Evolutionary conservation across 2,113 vertebrate genomes (phyloP).

Genomic region (Gavia stellata): DNA sequence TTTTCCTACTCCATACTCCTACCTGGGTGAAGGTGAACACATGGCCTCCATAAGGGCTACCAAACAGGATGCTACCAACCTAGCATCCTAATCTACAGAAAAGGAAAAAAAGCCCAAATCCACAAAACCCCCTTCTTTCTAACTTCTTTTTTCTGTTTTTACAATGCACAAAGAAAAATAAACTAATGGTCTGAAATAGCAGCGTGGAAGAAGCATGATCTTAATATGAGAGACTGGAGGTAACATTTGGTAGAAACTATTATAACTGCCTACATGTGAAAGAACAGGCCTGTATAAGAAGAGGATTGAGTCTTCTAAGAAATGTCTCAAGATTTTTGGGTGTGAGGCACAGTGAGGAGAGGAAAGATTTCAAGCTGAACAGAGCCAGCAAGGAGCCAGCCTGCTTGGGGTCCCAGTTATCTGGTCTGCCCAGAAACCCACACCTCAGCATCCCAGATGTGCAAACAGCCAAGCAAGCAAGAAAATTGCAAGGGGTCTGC

Average conservation of each 20-base stretch:
- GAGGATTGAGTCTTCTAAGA: not conserved
- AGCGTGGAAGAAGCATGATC: not conserved
- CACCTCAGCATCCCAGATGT: accelerated
- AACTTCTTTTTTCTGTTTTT: not conserved
- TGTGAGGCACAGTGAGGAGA: not conserved
- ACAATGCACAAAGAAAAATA: not conserved
- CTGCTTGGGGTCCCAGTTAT: not conserved
- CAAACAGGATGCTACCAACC: not conserved
- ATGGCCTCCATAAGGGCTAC: not conserved
- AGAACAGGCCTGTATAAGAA: not conserved
- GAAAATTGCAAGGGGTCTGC: not conserved
- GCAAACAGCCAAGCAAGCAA: not conserved
- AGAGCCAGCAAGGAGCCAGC: not conserved
- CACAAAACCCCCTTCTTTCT: not conserved
- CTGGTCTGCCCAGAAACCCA: not conserved
- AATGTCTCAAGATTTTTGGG: not conserved
- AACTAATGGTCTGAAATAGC: not conserved
- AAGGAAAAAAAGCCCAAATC: not conserved
- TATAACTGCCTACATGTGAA: not conserved
- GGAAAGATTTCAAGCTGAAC: not conserved
- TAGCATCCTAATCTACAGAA: not conserved
- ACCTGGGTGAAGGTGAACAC: not conserved
- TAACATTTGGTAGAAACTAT: not conserved
- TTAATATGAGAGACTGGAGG: not conserved
- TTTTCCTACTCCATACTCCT: not conserved